Conservation (phyloP, 2,113 vertebrate genomes). For the Ahaetulla prasina region DNA sequence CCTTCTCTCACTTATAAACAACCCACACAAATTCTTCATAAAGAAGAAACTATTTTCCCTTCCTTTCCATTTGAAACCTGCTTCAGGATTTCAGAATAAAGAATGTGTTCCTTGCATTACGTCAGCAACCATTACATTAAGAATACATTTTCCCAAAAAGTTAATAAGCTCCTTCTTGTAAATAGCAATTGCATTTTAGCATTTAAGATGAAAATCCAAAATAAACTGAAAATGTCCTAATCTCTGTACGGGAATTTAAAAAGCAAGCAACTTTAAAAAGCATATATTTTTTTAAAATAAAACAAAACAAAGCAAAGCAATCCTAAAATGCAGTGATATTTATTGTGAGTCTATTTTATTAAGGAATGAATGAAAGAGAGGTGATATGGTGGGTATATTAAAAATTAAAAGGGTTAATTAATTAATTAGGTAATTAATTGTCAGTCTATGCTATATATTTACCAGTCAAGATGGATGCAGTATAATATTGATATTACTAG, state of each 20-base stretch:
- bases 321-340: constrained; percentile 53
- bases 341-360: constrained; percentile 40
- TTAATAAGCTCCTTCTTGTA: constrained; percentile 9
- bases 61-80: constrained; percentile 22
- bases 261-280: constrained; percentile 50
- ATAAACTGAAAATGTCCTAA: constrained; percentile 37
- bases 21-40: background rate
- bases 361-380: constrained; percentile 12
- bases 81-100: constrained; percentile 1
- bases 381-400: constrained; percentile 51
- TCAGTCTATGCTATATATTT: constrained; percentile 1
- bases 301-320: background rate
- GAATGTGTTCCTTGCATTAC: constrained; percentile 41
- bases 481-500: background rate
- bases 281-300: background rate
- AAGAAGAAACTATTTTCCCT: background rate
- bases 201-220: constrained; percentile 53
- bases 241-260: constrained; percentile 59
- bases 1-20: background rate
- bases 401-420: constrained; percentile 56
- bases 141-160: background rate
- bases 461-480: background rate
- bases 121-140: background rate
- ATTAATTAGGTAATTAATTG: background rate
- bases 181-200: constrained; percentile 51